Base-by-base conservation (phyloP, 92 coral and sea anemone genomes). In the Muricea muricata region DNA sequence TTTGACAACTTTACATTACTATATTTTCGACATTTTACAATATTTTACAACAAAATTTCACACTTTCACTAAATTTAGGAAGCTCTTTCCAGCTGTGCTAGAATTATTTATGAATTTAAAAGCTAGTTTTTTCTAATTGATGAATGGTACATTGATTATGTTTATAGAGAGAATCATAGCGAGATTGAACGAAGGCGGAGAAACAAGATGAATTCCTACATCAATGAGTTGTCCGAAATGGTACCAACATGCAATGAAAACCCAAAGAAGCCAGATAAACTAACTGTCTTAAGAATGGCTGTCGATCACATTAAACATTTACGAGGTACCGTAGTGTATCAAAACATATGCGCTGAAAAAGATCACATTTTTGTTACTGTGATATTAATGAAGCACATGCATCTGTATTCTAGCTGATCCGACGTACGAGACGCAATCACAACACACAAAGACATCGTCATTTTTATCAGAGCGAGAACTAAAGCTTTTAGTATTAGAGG, bases 181-280 rank as follows among this genome's bases (percentile, higher is more conserved):
- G 99, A 97, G 76, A 97, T 97, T 87, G 99, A 97, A 75, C 87
- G 98, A 55, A 84, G 99, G 81, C 77, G 99, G 61, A 83, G 99
- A 56, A 94, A 97, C 77, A 97, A 97, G 72, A 97, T 97, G 99
- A 97, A 97, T 88, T 95, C 98, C 0, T 97, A 97, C 80, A 97
- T 97, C 34, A 97, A 97, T 57, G 99, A 97, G 85, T 68, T 97
- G 56, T 97, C 99, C 17, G 98, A 94, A 60, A 97, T 97, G 99
- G 98, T 97, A 28, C 99, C 99, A 4, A 92, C 98, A 1, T 94
- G 98, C 46, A 94, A 92, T 61, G 98, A 95, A 25, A 88, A 92
- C 83, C 97, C 98, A 15, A 91, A 97, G 24, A 97, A 97, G 82
- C 99, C 99, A 28, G 99, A 97, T 82, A 97, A 97, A 73, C 93